These are phyloP conservation scores for Altica lythri DNA, from an alignment of 2,888 invertebrate species.

Conservation along the genomic window DNA sequence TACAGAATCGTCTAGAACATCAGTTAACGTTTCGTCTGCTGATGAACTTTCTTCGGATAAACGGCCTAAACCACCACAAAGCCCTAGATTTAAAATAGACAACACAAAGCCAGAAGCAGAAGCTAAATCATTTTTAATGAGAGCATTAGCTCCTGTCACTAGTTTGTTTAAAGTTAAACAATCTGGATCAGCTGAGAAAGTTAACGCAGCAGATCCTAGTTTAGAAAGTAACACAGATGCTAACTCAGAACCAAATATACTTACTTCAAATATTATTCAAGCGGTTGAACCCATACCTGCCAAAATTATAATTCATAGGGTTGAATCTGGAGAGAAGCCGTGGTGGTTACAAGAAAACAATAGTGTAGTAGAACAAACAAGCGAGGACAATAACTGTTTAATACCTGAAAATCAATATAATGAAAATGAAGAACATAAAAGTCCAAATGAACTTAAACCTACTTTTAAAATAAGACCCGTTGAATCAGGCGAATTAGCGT, in stretches of 20 bases:
- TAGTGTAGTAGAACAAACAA: too few species aligned
- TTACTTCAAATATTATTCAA: slow-evolving; percentile 6
- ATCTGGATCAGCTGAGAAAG: slow-evolving; percentile 57
- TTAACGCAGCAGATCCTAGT: slow-evolving; percentile 54
- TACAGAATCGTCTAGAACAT: slow-evolving; percentile 61
- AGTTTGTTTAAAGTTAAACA: slow-evolving; percentile 68
- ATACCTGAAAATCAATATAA: too few species aligned
- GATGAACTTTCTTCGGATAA: slow-evolving; percentile 62
- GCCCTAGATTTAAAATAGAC: slow-evolving; percentile 55
- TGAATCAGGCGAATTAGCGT: slow-evolving; percentile 65
- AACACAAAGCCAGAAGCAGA: slow-evolving; percentile 62
- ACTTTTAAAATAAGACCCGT: slow-evolving; percentile 35
- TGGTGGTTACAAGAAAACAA: slow-evolving; percentile 61
- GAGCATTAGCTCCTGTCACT: slow-evolving; percentile 76
- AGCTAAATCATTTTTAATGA: slow-evolving; percentile 73
- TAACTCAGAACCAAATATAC: slow-evolving; percentile 16
- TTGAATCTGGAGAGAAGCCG: slow-evolving; percentile 69
- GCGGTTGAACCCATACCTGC: slow-evolving; percentile 56
- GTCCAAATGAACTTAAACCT: background rate
- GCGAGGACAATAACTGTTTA: too few species aligned
- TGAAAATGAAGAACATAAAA: background rate
- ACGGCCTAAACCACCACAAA: slow-evolving; percentile 61
- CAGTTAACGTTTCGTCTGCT: slow-evolving; percentile 58
- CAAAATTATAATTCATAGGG: slow-evolving; percentile 46
- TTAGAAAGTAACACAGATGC: slow-evolving; percentile 37